Conservation (phyloP, 2,888 invertebrate species). For the Tetragonula carbonaria region DNA sequence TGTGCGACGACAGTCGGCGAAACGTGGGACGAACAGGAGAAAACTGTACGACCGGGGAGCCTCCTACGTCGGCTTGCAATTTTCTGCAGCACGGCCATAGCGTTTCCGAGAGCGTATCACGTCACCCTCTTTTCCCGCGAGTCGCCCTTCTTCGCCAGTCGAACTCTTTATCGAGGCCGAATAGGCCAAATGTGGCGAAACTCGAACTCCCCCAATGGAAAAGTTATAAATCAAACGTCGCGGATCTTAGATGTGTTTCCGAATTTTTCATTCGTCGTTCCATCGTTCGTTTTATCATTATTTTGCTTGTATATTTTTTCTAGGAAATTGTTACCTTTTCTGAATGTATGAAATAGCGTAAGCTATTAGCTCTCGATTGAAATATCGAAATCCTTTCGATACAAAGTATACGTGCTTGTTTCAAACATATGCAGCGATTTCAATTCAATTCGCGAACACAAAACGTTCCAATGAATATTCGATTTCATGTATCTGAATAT, state of each 20-base stretch:
- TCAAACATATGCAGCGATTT: no score
- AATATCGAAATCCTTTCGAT: no score
- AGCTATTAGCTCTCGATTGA: no score
- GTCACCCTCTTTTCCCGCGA: constrained; percentile 2
- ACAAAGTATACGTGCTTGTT: no score
- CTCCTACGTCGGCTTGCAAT: constrained; percentile 54
- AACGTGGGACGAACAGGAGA: constrained; percentile 65
- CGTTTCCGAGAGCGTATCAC: constrained; percentile 44
- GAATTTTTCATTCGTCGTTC: no score
- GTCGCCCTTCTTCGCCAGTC: constrained; percentile 12
- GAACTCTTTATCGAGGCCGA: constrained; percentile 40
- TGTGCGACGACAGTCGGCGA: constrained; percentile 64
- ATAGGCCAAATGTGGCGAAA: constrained; percentile 43
- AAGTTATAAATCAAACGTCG: constrained; percentile 13
- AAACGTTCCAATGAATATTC: no score
- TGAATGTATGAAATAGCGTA: no score
- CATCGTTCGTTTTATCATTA: no score
- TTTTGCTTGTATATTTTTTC: no score
- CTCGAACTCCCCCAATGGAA: constrained; percentile 5
- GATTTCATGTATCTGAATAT: no score
- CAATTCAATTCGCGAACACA: no score
- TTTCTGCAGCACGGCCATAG: constrained; percentile 37
- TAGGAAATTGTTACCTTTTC: no score
- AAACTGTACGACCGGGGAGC: constrained; percentile 38
- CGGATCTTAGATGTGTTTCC: not conserved